Conservation (phyloP, 2,797 vertebrate genomes). For the Manis javanica region DNA sequence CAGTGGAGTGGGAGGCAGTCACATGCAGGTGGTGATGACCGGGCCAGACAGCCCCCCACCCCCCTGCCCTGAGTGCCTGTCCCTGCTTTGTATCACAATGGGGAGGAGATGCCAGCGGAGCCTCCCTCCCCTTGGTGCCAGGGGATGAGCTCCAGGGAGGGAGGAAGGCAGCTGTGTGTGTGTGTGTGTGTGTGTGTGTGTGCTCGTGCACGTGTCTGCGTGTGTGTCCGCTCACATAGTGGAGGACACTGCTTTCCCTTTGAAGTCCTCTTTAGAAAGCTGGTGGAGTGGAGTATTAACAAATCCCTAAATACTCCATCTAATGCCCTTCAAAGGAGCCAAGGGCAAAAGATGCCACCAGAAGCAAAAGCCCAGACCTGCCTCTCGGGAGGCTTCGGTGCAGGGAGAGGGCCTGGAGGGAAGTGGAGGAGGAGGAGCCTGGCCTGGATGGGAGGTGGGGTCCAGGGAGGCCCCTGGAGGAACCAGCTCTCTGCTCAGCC, state of each 20-base stretch:
- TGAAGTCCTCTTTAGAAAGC: constrained; percentile 56
- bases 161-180: rapidly evolving
- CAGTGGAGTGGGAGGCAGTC: background rate
- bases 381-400: background rate
- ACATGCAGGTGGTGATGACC: background rate
- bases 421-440: no score
- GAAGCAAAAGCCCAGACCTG: background rate
- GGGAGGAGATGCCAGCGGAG: background rate
- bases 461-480: background rate
- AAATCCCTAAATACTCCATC: background rate
- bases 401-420: background rate
- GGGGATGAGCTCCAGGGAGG: background rate
- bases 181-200: rapidly evolving
- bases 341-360: background rate
- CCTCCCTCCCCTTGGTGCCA: background rate
- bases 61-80: background rate
- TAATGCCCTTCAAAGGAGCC: background rate
- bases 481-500: background rate
- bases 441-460: background rate
- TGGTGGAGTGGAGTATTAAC: background rate
- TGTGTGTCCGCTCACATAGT: background rate
- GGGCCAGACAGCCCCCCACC: no score
- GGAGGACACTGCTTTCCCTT: background rate
- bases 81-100: background rate
- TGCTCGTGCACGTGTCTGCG: rapidly evolving